Base-by-base conservation (phyloP, 2,888 invertebrate species). In the Drosophila rellima region DNA sequence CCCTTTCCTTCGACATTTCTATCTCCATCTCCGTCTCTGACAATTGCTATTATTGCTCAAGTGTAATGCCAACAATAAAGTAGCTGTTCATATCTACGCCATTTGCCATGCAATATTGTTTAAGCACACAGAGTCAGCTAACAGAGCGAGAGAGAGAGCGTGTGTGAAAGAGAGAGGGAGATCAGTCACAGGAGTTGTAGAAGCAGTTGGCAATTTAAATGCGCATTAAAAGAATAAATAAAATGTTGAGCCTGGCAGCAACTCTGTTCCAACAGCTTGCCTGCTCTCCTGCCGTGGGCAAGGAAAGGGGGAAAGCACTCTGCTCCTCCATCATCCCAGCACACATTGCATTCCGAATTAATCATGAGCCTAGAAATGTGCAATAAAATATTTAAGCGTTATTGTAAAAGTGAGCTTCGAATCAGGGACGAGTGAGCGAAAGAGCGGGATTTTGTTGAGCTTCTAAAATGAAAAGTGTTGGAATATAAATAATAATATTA, bases 11-110 rank as follows among this genome's bases (percentile, higher is more conserved):
- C 23, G 6, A 5, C 35, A n/a, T 35, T 35, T 20, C n/a, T 45
- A n/a, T 33, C 59, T 6, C 11, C 45, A 10, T 40, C 40, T 50
- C 18, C 33, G 37, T 33, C 70, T 50, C 45, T 66, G 54, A 67
- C 80, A 80, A 76, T 81, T 80, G 79, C 78, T 73, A 78, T 80
- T 80, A 80, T 73, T 81, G 82, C 82, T 80, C 70, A 76, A 80
- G 79, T 81, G 78, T 78, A 78, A 78, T 81, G 80, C 80, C 70
- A 80, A 81, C 80, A 81, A 80, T 80, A 80, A 80, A 80, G 80
- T 80, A 81, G 80, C 80, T 80, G 80, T 74, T 80, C 80, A 80
- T 81, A 81, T 80, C 80, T 78, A 72, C 81, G 81, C 78, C 81
- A 78, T 80, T 81, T 81, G 75, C 75, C 81, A 78, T 81, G 68